These are phyloP conservation scores for Hyposoter dolosus DNA, from an alignment of 2,888 invertebrate genomes.

Conservation along the genomic window DNA sequence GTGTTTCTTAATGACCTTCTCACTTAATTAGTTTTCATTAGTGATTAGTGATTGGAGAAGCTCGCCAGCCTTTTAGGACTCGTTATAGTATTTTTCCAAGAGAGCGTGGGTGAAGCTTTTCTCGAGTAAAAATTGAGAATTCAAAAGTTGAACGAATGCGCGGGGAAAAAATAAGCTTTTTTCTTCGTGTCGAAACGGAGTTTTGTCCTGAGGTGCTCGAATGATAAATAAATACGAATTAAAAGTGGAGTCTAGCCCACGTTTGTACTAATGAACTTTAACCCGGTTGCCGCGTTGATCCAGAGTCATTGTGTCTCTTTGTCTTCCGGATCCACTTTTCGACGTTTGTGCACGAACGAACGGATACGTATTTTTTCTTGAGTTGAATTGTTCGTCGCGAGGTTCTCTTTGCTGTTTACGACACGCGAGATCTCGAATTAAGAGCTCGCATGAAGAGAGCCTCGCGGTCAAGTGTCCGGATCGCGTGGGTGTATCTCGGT, in stretches of 20 bases:
- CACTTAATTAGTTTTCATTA: too few relatives aligned
- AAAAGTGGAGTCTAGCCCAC: background rate
- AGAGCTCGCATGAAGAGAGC: conserved; percentile 63
- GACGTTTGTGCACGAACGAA: conserved; percentile 23
- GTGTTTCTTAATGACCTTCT: too few relatives aligned
- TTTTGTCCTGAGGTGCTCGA: background rate
- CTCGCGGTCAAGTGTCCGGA: conserved; percentile 77
- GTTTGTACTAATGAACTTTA: conserved; percentile 22
- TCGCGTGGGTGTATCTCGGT: conserved; percentile 76
- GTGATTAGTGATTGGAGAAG: too few relatives aligned
- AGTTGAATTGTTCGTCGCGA: conserved; percentile 15
- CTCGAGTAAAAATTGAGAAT: background rate
- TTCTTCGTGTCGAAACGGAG: background rate
- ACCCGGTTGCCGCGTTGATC: conserved; percentile 11
- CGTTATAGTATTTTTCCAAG: too few relatives aligned
- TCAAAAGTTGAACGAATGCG: background rate
- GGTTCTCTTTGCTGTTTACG: conserved; percentile 52
- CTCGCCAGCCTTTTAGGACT: too few relatives aligned
- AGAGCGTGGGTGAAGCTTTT: too few relatives aligned
- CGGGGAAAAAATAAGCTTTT: background rate
- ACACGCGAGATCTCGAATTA: conserved; percentile 69
- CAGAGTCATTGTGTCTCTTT: background rate
- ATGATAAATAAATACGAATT: background rate
- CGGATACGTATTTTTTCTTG: conserved; percentile 2
- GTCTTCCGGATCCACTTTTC: conserved; percentile 65